Base-by-base conservation (phyloP, 2,113 vertebrate genomes). In the Psettodes erumei region DNA sequence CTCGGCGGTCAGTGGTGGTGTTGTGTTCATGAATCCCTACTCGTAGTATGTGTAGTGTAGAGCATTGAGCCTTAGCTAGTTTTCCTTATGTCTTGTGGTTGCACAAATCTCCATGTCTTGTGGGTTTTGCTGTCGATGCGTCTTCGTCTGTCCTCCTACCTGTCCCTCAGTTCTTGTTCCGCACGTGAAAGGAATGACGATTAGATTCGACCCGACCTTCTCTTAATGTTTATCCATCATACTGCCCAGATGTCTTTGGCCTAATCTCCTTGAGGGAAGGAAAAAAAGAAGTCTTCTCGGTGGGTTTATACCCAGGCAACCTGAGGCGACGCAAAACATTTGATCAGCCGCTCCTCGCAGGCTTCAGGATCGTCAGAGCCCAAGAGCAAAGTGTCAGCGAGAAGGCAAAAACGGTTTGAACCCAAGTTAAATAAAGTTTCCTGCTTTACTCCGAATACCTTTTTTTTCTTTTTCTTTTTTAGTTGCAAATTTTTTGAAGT, bases 111-210 rank as follows among this genome's bases (percentile, higher is more conserved):
- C 51, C 2, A 23, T 77, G 30, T 77, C 21, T 55, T 71, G 56
- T 78, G 45, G 56, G 25, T 55, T 48, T 71, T 68, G 16, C 38
- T 65, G 38, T 75, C 67, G 45, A 25, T 77, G 55, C 77, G 6
- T 81, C 53, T 8, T 68, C 45, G 65, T 73, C 60, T 21, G 28
- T 66, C 69, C 28, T 61, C 48, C 35, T 65, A 27, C 62, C 25
- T 65, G 11, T 74, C 68, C 30, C 28, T 69, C 8, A 45, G 27
- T 58, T 47, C 21, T 37, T 68, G 25, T 66, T 18, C 9, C 21
- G 82, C 86, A 84, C 83, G 74, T 77, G 40, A 70, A 63, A 65
- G 27, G 54, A 81, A 72, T 80, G 67, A 66, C 5, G 56, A 59
- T 54, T 70, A 13, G 43, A 32, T 48, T 70, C 21, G 7, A 33